Evolutionary conservation across 2,797 vertebrate genomes (phyloP).

Genomic region (Xerus rutilus): DNA sequence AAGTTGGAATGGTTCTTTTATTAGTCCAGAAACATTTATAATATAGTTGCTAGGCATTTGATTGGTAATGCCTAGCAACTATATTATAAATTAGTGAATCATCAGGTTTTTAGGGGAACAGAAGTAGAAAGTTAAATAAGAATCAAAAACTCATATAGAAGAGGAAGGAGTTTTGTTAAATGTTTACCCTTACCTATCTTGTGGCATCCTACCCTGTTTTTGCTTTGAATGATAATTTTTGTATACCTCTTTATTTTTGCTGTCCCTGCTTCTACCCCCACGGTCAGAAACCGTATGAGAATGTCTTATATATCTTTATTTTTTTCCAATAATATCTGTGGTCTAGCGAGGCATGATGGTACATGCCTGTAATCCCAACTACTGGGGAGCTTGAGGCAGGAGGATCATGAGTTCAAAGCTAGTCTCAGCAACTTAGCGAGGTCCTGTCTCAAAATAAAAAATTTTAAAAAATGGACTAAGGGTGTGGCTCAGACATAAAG

Average conservation of each 20-base stretch:
- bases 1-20: background rate
- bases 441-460: background rate
- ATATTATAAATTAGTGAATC: background rate
- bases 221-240: slow-evolving; percentile 7
- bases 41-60: no score
- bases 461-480: background rate
- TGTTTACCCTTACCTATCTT: background rate
- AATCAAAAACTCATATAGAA: background rate
- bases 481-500: background rate
- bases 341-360: no score
- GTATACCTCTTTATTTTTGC: background rate
- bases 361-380: no score
- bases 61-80: background rate
- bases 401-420: background rate
- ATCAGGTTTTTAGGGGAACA: background rate
- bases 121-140: background rate
- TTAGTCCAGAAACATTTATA: background rate
- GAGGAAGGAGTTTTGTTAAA: background rate
- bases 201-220: background rate
- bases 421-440: background rate
- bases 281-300: background rate
- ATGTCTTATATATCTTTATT: background rate
- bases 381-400: background rate
- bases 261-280: background rate
- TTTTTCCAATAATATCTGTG: background rate